Evolutionary conservation across 2,797 vertebrate species (phyloP), one percentile per base, ranked within the genome.

Genomic region (Acipenser ruthenus): DNA sequence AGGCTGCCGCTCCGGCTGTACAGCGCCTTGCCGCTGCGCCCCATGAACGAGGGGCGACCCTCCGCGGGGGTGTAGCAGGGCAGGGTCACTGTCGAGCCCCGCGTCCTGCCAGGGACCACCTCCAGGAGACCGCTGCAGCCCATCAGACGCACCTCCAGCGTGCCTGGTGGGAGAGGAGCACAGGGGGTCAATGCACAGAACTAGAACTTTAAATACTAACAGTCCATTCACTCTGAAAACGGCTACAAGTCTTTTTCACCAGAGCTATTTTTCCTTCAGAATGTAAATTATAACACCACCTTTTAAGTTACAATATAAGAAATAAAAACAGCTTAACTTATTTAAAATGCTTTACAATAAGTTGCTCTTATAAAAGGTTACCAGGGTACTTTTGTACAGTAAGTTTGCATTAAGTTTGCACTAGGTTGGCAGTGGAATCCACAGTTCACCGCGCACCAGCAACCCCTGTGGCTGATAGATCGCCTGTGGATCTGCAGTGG

Each of bases 1-100:
- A 95, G 87, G 0, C 93, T 95, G 65, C 93, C 90, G 0, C 89
- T 93, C 55, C 94, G 88, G 61, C 91, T 88, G 12, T 96, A 96
- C 49, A 95, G 84, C 11, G 89, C 92, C 67, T 92, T 90, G 68
- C 86, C 85, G 10, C 89, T 88, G 48, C 93, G 90, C 65, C 77
- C 77, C 87, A 93, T 92, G 81, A 96, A 93, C 2, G 77, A 71
- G 68, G 89, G 86, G 8, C 89, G 86, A 6, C 87, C 84, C 75
- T 95, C 94, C 58, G 91, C 89, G 0, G 92, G 88, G 64, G 80
- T 91, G 80, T 88, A 85, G 66, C 83, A 86, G 2, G 91, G 91
- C 73, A 93, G 78, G 75, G 76, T 78, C 47, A 91, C 83, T 0
- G 79, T 68, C 5, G 76, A 82, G 2, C 88, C 86, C 12, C 87